A percentile compares a stretch with the other conserved stretches of the same genome.
Conservation (phyloP, 2,888 invertebrate genomes). For the Orthosia gracilis region DNA sequence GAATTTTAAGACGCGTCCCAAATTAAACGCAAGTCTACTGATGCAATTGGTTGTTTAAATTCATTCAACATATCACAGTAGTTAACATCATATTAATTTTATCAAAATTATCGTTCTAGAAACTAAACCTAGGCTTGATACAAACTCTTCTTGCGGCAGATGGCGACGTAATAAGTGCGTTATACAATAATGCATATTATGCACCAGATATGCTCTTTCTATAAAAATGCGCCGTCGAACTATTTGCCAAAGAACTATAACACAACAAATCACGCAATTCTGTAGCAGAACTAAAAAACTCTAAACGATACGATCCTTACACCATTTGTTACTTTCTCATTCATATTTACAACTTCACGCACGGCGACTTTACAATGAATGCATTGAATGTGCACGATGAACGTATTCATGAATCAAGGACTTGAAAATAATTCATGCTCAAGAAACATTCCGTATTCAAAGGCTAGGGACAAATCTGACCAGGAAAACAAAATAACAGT, state of each 20-base stretch:
- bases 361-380: constrained; percentile 6
- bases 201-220: constrained; percentile 17
- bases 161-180: too few species aligned
- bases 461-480: neutral
- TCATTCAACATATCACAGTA: too few species aligned
- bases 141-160: neutral
- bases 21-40: too few species aligned
- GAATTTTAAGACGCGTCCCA: too few species aligned
- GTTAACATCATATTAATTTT: too few species aligned
- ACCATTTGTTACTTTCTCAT: constrained; percentile 43
- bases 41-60: too few species aligned
- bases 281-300: neutral
- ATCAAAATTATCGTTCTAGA: too few species aligned
- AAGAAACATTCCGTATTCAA: neutral
- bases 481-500: neutral
- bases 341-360: constrained; percentile 52
- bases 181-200: too few species aligned
- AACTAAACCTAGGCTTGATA: too few species aligned
- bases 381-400: neutral
- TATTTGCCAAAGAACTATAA: constrained; percentile 7
- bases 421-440: neutral
- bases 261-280: constrained; percentile 6
- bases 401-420: constrained; percentile 4
- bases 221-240: neutral
- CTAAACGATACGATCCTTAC: constrained; percentile 33